Base-by-base conservation (phyloP, 2,113 vertebrate species). In the Serilophus lunatus region DNA sequence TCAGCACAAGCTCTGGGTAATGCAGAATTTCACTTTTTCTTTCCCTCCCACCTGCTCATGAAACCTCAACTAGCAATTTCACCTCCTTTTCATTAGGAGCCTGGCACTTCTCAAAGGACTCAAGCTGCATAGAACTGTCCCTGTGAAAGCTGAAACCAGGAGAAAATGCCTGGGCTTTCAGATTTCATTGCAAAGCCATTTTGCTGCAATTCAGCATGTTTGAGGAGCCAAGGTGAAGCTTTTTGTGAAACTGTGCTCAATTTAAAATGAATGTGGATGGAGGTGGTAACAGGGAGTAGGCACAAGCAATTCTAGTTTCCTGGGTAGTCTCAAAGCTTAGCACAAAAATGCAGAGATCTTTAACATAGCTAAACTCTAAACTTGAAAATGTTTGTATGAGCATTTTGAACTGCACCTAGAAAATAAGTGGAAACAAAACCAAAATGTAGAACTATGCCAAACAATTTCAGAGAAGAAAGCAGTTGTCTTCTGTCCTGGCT, bases 1-100 rank as follows among this genome's bases (percentile, higher is more conserved):
- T 96, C 94, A 97, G 79, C 94, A 92, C 94, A 83, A 95, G 90
- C 72, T 94, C 94, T 97, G 92, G 51, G n/a, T 90, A 95, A 94
- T 95, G 93, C 90, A 94, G 56, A 93, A 95, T 92, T 94, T 94
- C 94, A 90, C 85, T 96, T 82, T 80, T 86, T 64, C 80, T 87
- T 89, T 75, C 68, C 86, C 72, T 74, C 54, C 81, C 9, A 81
- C 93, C 75, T 94, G 61, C 54, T 93, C 50, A 88, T 49, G 90
- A 93, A 95, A 96, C 82, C 93, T 90, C 92, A 92, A 45, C 90
- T 31, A 90, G 64, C 59, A 94, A 94, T 95, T 83, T 54, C 68
- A 94, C 29, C 82, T 95, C 92, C 64, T 83, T 96, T 96, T 90
- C 92, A 88, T 81, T 90, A 92, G 82, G 16, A 96, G 38, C 79